phyloP scores from a whole-genome alignment of 2,113 vertebrate genomes.

The Phyllostomus hastatus region DNA sequence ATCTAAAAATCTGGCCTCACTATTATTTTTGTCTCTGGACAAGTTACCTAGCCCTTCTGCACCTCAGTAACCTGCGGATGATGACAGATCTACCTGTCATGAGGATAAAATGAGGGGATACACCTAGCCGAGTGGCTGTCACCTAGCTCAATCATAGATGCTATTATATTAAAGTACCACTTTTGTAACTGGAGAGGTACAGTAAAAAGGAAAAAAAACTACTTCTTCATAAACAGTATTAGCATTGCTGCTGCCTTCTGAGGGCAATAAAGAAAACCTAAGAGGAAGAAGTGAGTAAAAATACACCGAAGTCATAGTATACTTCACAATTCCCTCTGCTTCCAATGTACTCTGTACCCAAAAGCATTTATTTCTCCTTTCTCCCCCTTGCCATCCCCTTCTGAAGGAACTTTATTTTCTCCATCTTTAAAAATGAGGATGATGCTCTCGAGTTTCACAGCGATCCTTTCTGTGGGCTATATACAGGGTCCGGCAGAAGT shows the following conservation, averaged over 20 bases:
- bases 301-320: neutral
- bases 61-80: neutral
- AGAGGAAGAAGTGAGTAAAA: neutral
- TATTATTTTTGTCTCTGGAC: neutral
- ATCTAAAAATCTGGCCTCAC: neutral
- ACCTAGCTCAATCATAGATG: neutral
- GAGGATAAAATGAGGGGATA: neutral
- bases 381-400: neutral
- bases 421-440: neutral
- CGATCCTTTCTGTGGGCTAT: neutral
- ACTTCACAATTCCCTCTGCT: neutral
- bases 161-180: neutral
- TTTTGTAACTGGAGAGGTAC: neutral
- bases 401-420: neutral
- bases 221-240: neutral
- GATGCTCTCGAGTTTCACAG: neutral
- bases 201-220: neutral
- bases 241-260: neutral
- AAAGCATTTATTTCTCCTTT: neutral
- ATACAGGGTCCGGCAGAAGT: too few relatives aligned
- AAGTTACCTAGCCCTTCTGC: neutral
- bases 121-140: neutral
- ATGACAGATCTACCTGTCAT: too few relatives aligned
- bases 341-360: neutral
- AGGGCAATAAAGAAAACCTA: neutral